These are phyloP conservation scores for Anableps anableps DNA, from an alignment of 2,797 vertebrate genomes.

Conservation along the genomic window DNA sequence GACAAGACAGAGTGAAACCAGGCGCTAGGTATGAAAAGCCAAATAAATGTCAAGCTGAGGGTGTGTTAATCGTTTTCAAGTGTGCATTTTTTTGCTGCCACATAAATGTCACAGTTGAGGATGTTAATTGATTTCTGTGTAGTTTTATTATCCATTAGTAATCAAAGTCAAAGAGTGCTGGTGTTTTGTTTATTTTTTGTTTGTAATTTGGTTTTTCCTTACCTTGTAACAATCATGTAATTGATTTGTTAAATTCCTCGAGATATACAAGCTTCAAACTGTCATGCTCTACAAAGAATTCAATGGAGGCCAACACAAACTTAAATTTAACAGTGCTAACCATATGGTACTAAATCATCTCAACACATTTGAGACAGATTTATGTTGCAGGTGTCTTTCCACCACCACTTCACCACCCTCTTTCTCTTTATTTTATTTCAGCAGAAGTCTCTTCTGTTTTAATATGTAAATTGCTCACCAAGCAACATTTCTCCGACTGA, in stretches of 20 bases:
- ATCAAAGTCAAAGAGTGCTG: constrained; percentile 45
- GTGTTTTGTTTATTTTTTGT: constrained; percentile 22
- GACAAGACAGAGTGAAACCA: constrained; percentile 58
- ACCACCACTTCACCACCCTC: no score
- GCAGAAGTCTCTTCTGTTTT: no score
- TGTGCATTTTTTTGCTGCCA: constrained; percentile 37
- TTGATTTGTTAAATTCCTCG: not conserved
- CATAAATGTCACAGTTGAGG: constrained; percentile 64
- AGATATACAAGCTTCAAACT: constrained; percentile 9
- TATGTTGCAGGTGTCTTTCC: constrained; percentile 29
- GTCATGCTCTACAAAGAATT: constrained; percentile 9
- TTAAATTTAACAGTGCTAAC: constrained; percentile 24
- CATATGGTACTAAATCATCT: constrained; percentile 12
- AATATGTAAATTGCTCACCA: no score
- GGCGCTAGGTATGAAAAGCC: constrained; percentile 56
- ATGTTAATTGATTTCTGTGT: constrained; percentile 69
- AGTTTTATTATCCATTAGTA: constrained; percentile 58
- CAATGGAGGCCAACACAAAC: not conserved
- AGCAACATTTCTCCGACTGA: no score
- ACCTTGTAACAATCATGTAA: constrained; percentile 8
- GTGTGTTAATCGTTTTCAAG: constrained; percentile 65
- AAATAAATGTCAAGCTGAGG: constrained; percentile 73
- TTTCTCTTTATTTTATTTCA: no score
- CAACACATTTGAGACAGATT: constrained; percentile 37
- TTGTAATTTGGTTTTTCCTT: constrained; percentile 6